Conservation (phyloP, 1,140 invertebrate genomes). For the Eumeta japonica region DNA sequence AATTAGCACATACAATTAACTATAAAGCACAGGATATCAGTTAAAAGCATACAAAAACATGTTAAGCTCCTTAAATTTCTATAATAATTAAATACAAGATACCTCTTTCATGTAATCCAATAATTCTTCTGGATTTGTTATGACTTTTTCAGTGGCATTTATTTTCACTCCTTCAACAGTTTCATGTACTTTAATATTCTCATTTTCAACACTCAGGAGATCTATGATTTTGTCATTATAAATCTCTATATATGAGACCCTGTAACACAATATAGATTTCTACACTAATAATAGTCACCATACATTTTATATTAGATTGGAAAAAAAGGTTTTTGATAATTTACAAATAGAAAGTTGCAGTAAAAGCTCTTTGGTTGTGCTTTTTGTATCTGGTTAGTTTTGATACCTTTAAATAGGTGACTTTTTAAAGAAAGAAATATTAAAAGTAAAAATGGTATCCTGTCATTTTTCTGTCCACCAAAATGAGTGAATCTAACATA, state of each 20-base stretch:
- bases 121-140: slow-evolving; percentile 62
- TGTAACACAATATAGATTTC: slow-evolving; percentile 31
- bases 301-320: slow-evolving; percentile 2
- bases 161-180: slow-evolving; percentile 58
- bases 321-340: no score
- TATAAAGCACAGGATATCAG: not conserved
- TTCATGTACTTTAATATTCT: slow-evolving; percentile 67
- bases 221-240: slow-evolving; percentile 80
- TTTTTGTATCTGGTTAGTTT: no score
- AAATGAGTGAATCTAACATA: no score
- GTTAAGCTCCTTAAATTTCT: no score
- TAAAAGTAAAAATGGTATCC: no score
- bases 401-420: no score
- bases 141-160: slow-evolving; percentile 64
- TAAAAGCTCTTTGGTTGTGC: no score
- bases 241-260: slow-evolving; percentile 79
- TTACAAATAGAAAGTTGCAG: no score
- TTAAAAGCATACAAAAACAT: not conserved
- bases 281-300: no score
- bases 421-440: no score
- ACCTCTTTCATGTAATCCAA: slow-evolving; percentile 61
- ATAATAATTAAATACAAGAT: slow-evolving; percentile 1
- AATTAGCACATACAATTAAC: no score
- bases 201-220: slow-evolving; percentile 61
- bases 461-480: no score